Percentiles rank a stretch among this genome's conserved stretches.
Evolutionary conservation across 2,113 vertebrate genomes (phyloP).

Genomic region (Aythya baeri): DNA sequence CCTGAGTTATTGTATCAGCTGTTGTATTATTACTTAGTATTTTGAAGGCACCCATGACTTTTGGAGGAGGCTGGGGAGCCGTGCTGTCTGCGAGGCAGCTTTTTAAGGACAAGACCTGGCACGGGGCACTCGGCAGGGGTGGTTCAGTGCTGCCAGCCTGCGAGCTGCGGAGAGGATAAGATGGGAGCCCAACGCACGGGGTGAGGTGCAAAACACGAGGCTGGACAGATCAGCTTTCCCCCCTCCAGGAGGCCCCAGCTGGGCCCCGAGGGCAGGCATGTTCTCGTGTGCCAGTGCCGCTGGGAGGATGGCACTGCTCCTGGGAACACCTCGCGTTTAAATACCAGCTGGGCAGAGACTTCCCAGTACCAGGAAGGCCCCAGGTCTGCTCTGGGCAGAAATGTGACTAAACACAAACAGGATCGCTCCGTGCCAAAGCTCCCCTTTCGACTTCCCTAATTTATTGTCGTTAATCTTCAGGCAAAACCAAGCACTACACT

Average conservation of each 20-base stretch:
- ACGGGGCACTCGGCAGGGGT: not conserved
- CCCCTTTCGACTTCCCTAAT: not conserved
- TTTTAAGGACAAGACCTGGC: not conserved
- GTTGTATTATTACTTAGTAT: not conserved
- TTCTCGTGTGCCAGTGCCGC: not conserved
- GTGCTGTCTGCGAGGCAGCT: not conserved
- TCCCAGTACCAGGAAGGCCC: not conserved
- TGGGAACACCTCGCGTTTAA: not conserved
- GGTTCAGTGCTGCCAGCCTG: rapidly evolving
- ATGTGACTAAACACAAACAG: not conserved
- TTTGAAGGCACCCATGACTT: not conserved
- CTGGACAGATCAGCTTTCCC: not conserved
- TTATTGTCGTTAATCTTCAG: not conserved
- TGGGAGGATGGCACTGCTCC: not conserved
- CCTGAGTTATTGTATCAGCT: not conserved
- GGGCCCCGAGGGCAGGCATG: too few species aligned
- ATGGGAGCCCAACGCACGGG: not conserved
- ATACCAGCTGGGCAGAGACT: not conserved
- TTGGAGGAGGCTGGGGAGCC: not conserved
- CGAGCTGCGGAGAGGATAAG: not conserved
- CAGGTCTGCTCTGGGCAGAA: not conserved
- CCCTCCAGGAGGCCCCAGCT: not conserved
- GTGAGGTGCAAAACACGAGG: not conserved
- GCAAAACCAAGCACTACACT: not conserved
- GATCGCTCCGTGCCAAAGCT: not conserved